Percentiles rank a stretch among this genome's conserved stretches.
Conservation (phyloP, 2,888 invertebrate genomes). For the Anaspis maculata region DNA sequence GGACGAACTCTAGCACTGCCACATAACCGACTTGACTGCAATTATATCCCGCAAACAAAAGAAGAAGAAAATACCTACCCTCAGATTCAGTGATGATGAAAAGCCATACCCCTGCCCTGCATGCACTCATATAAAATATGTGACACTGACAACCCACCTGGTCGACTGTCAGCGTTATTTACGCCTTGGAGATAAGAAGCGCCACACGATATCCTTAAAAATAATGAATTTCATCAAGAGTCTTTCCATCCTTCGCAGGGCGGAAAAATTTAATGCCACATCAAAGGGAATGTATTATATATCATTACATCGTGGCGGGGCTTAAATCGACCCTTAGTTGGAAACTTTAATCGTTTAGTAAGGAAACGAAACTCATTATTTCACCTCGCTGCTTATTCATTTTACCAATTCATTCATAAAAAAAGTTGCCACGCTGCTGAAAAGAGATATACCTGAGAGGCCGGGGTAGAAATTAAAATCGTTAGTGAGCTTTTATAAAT, state of each 20-base stretch:
- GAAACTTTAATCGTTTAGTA: constrained; percentile 11
- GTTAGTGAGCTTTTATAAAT: too few species aligned
- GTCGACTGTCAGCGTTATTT: too few species aligned
- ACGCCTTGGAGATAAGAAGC: too few species aligned
- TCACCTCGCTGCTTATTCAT: constrained; percentile 11
- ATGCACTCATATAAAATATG: too few species aligned
- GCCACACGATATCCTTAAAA: constrained; percentile 22
- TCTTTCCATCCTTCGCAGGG: constrained; percentile 4
- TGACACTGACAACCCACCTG: too few species aligned
- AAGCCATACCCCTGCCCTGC: too few species aligned
- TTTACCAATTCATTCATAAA: constrained; percentile 16
- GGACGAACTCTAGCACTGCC: too few species aligned
- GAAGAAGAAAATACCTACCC: too few species aligned
- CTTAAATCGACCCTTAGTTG: constrained; percentile 9
- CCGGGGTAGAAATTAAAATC: background rate
- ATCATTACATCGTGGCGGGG: constrained; percentile 18
- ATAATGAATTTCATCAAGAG: constrained; percentile 26
- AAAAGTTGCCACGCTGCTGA: constrained; percentile 2
- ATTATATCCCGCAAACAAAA: too few species aligned
- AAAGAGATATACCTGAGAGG: constrained; percentile 3
- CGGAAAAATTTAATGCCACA: constrained; percentile 27
- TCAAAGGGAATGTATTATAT: constrained; percentile 28
- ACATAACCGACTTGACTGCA: too few species aligned
- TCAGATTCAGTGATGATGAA: too few species aligned
- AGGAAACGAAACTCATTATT: constrained; percentile 16